Evolutionary conservation across 2,113 vertebrate genomes (phyloP).

Genomic region (Narcine bancroftii): DNA sequence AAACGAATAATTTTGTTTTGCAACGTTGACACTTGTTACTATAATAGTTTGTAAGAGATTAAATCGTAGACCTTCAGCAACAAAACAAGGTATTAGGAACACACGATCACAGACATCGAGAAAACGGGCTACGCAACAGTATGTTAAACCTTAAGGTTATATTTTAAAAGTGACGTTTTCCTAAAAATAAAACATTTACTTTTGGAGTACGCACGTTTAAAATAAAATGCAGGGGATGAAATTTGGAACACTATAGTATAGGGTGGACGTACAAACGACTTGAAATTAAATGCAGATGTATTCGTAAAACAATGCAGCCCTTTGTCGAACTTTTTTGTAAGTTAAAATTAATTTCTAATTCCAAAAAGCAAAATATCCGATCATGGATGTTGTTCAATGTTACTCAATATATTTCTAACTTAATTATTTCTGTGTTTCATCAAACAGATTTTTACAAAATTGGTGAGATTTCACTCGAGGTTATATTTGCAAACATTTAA

Average conservation of each 20-base stretch:
- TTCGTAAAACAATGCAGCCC: slow-evolving; percentile 19
- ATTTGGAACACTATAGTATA: not conserved
- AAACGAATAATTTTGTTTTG: slow-evolving; percentile 35
- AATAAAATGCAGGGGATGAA: not conserved
- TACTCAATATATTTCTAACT: not conserved
- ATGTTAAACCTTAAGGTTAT: not conserved
- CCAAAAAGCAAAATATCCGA: slow-evolving; percentile 1
- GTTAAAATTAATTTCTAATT: slow-evolving; percentile 32
- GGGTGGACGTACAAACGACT: not conserved
- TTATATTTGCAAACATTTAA: slow-evolving; percentile 35
- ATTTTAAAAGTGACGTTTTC: not conserved
- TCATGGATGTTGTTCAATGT: not conserved
- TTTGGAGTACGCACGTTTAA: not conserved
- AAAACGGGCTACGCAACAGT: not conserved
- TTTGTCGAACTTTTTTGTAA: slow-evolving; percentile 32
- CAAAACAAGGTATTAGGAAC: not conserved
- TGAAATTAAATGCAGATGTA: slow-evolving; percentile 35
- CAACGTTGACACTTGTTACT: slow-evolving; percentile 31
- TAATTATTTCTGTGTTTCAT: not conserved
- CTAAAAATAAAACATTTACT: not conserved
- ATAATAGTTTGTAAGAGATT: slow-evolving; percentile 7
- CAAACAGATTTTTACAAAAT: not conserved
- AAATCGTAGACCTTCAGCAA: not conserved
- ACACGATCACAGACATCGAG: not conserved
- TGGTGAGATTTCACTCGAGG: not conserved